Evolutionary conservation across 2,113 vertebrate genomes (phyloP).

Genomic region (Carassius carassius): DNA sequence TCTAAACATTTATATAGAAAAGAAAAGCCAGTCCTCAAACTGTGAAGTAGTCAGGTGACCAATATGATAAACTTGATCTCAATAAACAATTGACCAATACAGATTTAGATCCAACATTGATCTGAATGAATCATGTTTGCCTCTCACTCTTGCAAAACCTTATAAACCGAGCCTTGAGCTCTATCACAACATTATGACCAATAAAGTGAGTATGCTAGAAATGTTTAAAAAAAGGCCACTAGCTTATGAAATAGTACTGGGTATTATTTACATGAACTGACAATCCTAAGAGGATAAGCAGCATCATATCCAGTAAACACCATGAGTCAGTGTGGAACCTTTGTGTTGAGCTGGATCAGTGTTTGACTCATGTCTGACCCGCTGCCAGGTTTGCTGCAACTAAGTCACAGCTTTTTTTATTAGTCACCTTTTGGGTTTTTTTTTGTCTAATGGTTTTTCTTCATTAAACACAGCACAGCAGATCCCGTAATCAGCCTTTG

Average conservation of each 20-base stretch:
- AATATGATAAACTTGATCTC: not conserved
- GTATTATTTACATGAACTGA: conserved; percentile 14
- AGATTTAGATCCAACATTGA: not conserved
- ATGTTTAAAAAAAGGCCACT: conserved; percentile 45
- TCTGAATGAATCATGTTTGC: not conserved
- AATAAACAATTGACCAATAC: not conserved
- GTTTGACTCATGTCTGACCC: not conserved
- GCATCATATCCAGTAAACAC: conserved; percentile 46
- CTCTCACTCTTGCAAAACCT: not conserved
- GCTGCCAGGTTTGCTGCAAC: not conserved
- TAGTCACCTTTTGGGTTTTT: too few species aligned
- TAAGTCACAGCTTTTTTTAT: not conserved
- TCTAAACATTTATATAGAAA: not conserved
- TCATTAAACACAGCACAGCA: not conserved
- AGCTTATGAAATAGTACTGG: conserved; percentile 44
- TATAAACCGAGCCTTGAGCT: conserved; percentile 38
- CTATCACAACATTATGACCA: conserved; percentile 9
- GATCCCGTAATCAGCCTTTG: not conserved
- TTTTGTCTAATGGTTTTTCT: not conserved
- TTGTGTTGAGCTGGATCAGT: conserved; percentile 47
- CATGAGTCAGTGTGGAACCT: conserved; percentile 48
- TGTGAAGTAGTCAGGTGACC: not conserved
- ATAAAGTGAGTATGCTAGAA: conserved; percentile 32
- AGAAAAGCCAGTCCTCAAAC: not conserved
- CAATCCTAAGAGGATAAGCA: conserved; percentile 31